A percentile compares a stretch with the other conserved stretches of the same genome.
phyloP scores from a whole-genome alignment of 2,113 vertebrate genomes.

The Eolophus roseicapilla region DNA sequence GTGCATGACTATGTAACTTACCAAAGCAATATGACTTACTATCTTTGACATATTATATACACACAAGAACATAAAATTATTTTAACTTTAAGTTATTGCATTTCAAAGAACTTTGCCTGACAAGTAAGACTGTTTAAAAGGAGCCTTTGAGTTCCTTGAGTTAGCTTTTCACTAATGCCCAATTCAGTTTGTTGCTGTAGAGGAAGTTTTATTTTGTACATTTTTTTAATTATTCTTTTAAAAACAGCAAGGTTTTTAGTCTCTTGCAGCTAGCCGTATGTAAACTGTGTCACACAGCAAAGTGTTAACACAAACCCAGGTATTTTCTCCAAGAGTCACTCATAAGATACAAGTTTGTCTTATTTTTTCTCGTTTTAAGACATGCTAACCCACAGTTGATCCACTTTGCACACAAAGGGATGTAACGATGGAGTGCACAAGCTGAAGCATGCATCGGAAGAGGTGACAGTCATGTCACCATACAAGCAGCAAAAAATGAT shows the following conservation, averaged over 20 bases:
- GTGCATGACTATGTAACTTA: neutral
- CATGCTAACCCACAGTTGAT: neutral
- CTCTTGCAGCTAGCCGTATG: neutral
- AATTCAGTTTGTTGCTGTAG: neutral
- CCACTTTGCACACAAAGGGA: neutral
- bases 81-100: neutral
- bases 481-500: neutral
- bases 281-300: neutral
- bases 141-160: neutral
- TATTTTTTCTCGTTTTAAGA: neutral
- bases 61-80: fast-evolving
- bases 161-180: neutral
- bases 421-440: neutral
- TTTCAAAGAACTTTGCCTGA: neutral
- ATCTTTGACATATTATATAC: neutral
- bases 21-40: neutral
- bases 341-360: neutral
- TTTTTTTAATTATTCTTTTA: neutral
- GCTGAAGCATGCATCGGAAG: neutral
- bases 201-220: neutral
- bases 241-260: neutral
- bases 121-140: neutral
- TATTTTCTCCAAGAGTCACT: neutral
- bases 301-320: neutral
- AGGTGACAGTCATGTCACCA: neutral